Percentiles rank a stretch among this genome's conserved stretches.
phyloP scores from a whole-genome alignment of 2,888 invertebrate species.

The Aphidius colemani region DNA sequence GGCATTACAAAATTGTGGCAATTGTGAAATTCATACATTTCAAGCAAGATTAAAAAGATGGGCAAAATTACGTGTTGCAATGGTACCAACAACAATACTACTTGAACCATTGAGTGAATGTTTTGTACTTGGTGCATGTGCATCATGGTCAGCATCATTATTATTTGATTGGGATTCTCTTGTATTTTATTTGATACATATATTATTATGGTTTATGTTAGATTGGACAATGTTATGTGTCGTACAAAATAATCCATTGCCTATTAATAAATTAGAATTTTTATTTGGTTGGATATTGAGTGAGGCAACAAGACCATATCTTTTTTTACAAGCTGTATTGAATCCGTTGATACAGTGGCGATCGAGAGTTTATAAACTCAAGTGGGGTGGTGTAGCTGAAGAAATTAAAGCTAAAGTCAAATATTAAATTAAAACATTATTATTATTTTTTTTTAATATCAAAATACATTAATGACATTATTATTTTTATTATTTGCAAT shows the following conservation, averaged over 20 bases:
- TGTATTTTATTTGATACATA: slow-evolving; percentile 90
- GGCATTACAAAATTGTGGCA: slow-evolving; percentile 93
- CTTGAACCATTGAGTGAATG: slow-evolving; percentile 96
- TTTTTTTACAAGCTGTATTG: slow-evolving; percentile 84
- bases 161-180: slow-evolving; percentile 88
- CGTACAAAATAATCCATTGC: slow-evolving; percentile 89
- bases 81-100: slow-evolving; percentile 89
- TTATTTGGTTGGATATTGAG: slow-evolving; percentile 93
- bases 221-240: slow-evolving; percentile 92
- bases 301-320: slow-evolving; percentile 86
- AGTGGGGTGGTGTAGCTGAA: slow-evolving; percentile 95
- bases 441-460: no score
- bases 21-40: slow-evolving; percentile 83
- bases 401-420: slow-evolving; percentile 79
- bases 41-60: slow-evolving; percentile 86
- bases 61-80: slow-evolving; percentile 93
- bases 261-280: slow-evolving; percentile 94
- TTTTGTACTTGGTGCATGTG: slow-evolving; percentile 87
- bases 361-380: slow-evolving; percentile 84
- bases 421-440: slow-evolving; percentile 58
- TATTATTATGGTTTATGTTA: slow-evolving; percentile 91
- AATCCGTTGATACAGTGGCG: slow-evolving; percentile 93
- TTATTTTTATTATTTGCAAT: no score
- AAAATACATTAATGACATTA: no score
- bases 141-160: slow-evolving; percentile 83